Conservation (phyloP, 1,140 invertebrate species). For the Calliopsis andreniformis region DNA sequence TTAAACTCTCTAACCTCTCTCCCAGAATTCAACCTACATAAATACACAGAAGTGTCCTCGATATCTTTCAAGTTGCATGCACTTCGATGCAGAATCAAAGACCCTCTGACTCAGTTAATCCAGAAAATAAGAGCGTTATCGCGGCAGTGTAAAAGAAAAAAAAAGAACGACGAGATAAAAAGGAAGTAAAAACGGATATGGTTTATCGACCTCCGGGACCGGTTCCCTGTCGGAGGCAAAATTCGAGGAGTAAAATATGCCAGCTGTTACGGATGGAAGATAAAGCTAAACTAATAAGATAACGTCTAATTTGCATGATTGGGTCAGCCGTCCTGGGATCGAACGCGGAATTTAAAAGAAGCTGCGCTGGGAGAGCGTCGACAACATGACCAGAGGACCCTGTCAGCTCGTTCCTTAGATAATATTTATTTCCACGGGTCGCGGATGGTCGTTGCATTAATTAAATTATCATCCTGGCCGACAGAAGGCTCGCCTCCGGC, state of each 20-base stretch:
- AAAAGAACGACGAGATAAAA: constrained; percentile 27
- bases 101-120: constrained; percentile 40
- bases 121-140: constrained; percentile 45
- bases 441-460: not conserved
- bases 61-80: no score
- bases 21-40: no score
- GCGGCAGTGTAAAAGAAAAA: constrained; percentile 1
- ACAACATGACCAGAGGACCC: not conserved
- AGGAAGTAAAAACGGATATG: constrained; percentile 51
- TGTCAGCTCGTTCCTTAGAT: not conserved
- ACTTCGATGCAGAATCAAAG: not conserved
- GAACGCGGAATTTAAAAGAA: constrained; percentile 46
- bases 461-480: constrained; percentile 4
- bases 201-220: constrained; percentile 51
- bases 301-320: constrained; percentile 54
- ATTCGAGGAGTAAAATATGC: constrained; percentile 53
- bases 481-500: not conserved
- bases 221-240: constrained; percentile 29
- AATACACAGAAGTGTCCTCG: no score
- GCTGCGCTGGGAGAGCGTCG: not conserved
- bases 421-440: constrained; percentile 5
- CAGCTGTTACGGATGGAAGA: constrained; percentile 48
- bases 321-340: constrained; percentile 43
- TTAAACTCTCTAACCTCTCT: no score
- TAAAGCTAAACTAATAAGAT: constrained; percentile 53